Conservation (phyloP, 2,888 invertebrate genomes). For the Apodemia hepburni region DNA sequence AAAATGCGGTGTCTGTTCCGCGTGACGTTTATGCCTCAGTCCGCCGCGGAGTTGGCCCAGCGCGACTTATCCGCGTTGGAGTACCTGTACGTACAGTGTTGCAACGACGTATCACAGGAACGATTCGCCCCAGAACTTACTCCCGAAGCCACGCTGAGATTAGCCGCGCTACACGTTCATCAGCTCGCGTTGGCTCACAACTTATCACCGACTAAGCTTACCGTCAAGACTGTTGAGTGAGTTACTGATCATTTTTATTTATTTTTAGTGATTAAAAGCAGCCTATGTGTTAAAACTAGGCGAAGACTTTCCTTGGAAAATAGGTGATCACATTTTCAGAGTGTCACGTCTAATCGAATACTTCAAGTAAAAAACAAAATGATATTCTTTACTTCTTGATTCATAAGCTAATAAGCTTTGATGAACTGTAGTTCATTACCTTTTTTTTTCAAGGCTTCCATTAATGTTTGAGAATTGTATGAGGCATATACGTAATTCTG, state of each 20-base stretch:
- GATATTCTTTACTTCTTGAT: no score
- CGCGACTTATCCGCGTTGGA: constrained; percentile 92
- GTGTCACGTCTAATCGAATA: background rate
- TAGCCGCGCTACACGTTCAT: constrained; percentile 95
- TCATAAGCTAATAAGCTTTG: no score
- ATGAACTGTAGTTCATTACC: no score
- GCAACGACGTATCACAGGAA: constrained; percentile 96
- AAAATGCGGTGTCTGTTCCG: constrained; percentile 94
- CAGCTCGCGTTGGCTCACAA: constrained; percentile 93
- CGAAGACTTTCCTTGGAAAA: constrained; percentile 1
- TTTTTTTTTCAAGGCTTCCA: no score
- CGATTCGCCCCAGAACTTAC: constrained; percentile 92
- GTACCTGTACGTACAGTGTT: constrained; percentile 94
- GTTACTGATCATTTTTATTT: constrained; percentile 21
- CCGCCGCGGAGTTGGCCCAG: constrained; percentile 91
- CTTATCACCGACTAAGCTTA: constrained; percentile 87
- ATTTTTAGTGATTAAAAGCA: no score
- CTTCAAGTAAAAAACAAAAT: no score
- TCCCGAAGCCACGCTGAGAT: constrained; percentile 91
- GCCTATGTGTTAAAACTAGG: no score
- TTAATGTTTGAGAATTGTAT: no score
- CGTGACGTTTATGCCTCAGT: constrained; percentile 92
- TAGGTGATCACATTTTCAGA: constrained; percentile 1
- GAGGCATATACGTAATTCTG: no score
- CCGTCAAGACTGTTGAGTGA: constrained; percentile 80